Evolutionary conservation across 2,888 invertebrate genomes (phyloP).

Genomic region (Podotricha telesiphe): DNA sequence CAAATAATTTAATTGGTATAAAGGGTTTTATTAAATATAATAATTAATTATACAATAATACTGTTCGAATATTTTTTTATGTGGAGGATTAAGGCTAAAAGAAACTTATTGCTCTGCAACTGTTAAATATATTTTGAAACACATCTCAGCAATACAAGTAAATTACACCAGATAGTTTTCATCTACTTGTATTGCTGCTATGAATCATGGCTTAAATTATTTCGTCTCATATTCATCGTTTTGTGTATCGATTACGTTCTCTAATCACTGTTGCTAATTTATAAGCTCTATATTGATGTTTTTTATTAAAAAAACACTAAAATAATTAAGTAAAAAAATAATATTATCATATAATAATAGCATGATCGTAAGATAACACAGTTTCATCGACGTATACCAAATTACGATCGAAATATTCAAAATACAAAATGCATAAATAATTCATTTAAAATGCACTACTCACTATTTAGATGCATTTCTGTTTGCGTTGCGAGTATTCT

Average conservation of each 20-base stretch:
- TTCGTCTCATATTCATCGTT: constrained; percentile 28
- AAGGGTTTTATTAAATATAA: too few species aligned
- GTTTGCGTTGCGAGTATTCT: constrained; percentile 52
- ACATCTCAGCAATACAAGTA: constrained; percentile 5
- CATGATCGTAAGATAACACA: constrained; percentile 3
- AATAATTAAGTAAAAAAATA: neutral
- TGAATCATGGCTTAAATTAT: constrained; percentile 36
- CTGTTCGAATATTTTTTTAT: too few species aligned
- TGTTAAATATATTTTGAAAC: neutral
- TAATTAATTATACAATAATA: too few species aligned
- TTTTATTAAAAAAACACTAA: constrained; percentile 2
- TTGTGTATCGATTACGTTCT: constrained; percentile 3
- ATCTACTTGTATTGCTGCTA: neutral
- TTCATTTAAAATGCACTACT: neutral
- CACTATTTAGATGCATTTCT: neutral
- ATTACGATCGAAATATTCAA: too few species aligned
- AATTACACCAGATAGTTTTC: constrained; percentile 27
- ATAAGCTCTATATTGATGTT: constrained; percentile 30
- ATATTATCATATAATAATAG: neutral
- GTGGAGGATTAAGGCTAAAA: neutral
- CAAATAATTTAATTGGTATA: too few species aligned
- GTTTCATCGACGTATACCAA: neutral
- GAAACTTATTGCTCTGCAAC: neutral
- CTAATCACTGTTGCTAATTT: constrained; percentile 41
- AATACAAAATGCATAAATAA: neutral